Conservation (phyloP, 2,888 invertebrate genomes). For the Cheilosia urbana region DNA sequence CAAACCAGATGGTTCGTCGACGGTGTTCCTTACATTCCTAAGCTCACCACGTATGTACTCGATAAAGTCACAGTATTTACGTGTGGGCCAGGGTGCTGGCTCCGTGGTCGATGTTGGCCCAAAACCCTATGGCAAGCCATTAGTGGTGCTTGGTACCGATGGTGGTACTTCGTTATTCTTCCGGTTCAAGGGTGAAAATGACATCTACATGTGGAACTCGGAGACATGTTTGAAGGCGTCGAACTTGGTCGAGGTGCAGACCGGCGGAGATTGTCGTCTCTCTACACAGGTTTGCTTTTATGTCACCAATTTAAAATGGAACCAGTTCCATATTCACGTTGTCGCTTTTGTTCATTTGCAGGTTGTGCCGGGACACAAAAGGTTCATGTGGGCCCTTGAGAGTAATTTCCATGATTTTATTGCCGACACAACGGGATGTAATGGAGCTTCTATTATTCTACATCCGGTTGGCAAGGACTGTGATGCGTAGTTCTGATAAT, state of each 20-base stretch:
- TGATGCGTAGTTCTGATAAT: conserved; percentile 76
- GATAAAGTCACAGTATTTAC: conserved; percentile 85
- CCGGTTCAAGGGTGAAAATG: conserved; percentile 86
- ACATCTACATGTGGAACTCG: conserved; percentile 87
- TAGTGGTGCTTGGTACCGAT: conserved; percentile 87
- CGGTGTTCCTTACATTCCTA: conserved; percentile 86
- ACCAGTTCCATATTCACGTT: neutral
- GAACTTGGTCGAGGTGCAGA: conserved; percentile 86
- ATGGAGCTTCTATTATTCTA: conserved; percentile 86
- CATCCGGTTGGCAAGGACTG: conserved; percentile 86
- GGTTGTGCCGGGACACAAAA: conserved; percentile 85
- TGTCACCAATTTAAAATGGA: neutral
- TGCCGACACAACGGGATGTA: conserved; percentile 86
- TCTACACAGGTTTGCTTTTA: conserved; percentile 85
- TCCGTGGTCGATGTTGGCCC: conserved; percentile 86
- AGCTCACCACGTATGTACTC: conserved; percentile 86
- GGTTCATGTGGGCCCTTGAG: conserved; percentile 87
- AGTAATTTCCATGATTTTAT: conserved; percentile 88
- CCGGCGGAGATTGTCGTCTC: conserved; percentile 86
- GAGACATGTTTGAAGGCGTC: conserved; percentile 85
- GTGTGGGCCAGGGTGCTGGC: conserved; percentile 85
- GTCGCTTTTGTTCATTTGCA: conserved; percentile 58
- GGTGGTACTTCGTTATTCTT: conserved; percentile 86
- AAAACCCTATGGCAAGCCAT: conserved; percentile 84
- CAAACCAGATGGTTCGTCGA: conserved; percentile 84